Conservation (phyloP, 1,140 invertebrate genomes). For the Pachyrhynchus sulphureomaculatus region DNA sequence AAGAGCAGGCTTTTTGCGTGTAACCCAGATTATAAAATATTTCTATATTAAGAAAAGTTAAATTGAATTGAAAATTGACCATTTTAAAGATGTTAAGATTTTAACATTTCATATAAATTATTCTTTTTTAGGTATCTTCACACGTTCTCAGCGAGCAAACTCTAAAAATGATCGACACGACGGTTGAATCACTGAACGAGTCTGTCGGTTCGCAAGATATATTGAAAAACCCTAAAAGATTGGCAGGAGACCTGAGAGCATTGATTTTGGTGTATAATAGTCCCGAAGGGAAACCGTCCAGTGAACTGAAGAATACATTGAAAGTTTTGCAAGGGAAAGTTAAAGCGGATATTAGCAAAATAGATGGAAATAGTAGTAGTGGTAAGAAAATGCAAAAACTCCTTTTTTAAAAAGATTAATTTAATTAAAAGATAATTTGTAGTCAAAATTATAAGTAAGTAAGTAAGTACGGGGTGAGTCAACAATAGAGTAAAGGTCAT, state of each 20-base stretch:
- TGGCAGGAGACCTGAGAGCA: slow-evolving; percentile 59
- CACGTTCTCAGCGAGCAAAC: slow-evolving; percentile 63
- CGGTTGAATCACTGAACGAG: slow-evolving; percentile 57
- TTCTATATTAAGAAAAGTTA: too few relatives aligned
- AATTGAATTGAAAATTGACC: too few relatives aligned
- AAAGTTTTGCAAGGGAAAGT: slow-evolving; percentile 40
- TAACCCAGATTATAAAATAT: too few relatives aligned
- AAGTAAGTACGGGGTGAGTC: too few relatives aligned
- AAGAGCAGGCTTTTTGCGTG: too few relatives aligned
- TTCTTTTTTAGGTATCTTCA: slow-evolving; percentile 55
- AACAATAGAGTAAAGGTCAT: too few relatives aligned
- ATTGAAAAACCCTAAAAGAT: slow-evolving; percentile 53
- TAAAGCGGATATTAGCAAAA: slow-evolving; percentile 23
- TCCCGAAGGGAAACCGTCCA: slow-evolving; percentile 45
- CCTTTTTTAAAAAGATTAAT: too few relatives aligned
- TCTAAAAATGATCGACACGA: slow-evolving; percentile 59
- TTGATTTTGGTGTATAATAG: slow-evolving; percentile 57
- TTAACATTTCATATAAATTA: too few relatives aligned
- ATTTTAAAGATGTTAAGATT: too few relatives aligned
- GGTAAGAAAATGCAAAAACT: too few relatives aligned
- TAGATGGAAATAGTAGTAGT: slow-evolving; percentile 13
- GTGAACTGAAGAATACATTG: slow-evolving; percentile 40
- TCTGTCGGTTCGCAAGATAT: slow-evolving; percentile 57
- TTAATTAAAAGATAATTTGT: too few relatives aligned
- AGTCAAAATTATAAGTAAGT: too few relatives aligned